Conservation (phyloP, 2,113 vertebrate species). For the Cairina moschata region DNA sequence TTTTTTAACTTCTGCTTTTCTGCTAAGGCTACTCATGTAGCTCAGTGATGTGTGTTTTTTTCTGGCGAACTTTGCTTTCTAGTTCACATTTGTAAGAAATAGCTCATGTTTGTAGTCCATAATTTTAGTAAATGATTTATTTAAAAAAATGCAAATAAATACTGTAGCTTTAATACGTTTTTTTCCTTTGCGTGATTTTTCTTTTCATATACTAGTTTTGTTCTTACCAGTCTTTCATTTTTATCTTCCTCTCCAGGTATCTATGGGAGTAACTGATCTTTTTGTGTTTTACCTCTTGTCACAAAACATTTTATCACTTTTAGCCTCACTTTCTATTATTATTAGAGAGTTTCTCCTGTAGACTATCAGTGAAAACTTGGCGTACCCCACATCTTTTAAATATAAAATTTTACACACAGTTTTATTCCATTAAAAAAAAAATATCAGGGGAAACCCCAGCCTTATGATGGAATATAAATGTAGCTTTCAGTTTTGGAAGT, state of each 20-base stretch:
- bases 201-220: background rate
- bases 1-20: background rate
- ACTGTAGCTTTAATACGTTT: background rate
- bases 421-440: no score
- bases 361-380: background rate
- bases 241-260: background rate
- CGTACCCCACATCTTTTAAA: background rate
- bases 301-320: background rate
- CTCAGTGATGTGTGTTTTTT: background rate
- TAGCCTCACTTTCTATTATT: background rate
- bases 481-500: background rate
- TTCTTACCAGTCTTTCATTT: background rate
- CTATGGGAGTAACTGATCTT: background rate
- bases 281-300: background rate
- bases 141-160: background rate
- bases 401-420: background rate
- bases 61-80: background rate
- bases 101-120: background rate
- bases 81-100: background rate
- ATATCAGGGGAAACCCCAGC: background rate
- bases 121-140: background rate
- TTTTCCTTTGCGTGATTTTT: background rate
- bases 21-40: background rate
- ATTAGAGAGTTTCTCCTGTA: background rate
- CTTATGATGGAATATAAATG: background rate